Evolutionary conservation across 2,797 vertebrate genomes (phyloP), one percentile per base, ranked within the genome.

Genomic region (Petrocephalus sullivani): DNA sequence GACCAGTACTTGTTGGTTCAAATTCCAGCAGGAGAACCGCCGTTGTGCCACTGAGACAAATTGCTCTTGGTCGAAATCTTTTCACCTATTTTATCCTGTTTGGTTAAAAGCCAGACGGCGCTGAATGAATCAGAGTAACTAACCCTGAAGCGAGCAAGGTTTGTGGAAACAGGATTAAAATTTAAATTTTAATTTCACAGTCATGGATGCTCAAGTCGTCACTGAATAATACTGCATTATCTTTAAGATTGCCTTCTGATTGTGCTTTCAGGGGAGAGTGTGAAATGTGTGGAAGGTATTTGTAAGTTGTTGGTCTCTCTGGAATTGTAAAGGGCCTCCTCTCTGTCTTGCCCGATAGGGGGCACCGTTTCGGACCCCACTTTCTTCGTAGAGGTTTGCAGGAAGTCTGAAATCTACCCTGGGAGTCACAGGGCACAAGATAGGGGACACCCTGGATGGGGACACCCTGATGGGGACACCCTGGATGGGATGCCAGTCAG

Each of bases 121-220:
- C 71, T 78, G 71, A 78, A 78, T 78, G 71, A 37, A 78, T 46
- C 71, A 78, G 71, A 7, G 33, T 41, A 78, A 78, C 71, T 78
- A 78, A 78, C 71, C 71, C 71, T 46, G 71, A 78, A 37, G 71
- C 37, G 71, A 78, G 37, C 14, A 78, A 78, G 71, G 41, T 78
- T 37, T 78, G 71, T 78, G 37, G 71, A 46, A 78, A 16, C 6
- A 6, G 71, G 71, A 37, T 78, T 78, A 37, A 46, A 41, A 78
- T 37, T 78, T 46, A 10, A 3, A 23, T 67, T 67, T 67, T 67
- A 67, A 67, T 67, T 67, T 78, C 33, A 78, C 71, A 78, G 33
- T 78, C 71, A 78, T 78, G 71, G 71, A 78, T 46, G 16, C 37
- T 78, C 4, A 16, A 78, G 71, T 78, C 37, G 19, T 10, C 71